Conservation (phyloP, 2,797 vertebrate genomes). For the Cephalopachus bancanus region DNA sequence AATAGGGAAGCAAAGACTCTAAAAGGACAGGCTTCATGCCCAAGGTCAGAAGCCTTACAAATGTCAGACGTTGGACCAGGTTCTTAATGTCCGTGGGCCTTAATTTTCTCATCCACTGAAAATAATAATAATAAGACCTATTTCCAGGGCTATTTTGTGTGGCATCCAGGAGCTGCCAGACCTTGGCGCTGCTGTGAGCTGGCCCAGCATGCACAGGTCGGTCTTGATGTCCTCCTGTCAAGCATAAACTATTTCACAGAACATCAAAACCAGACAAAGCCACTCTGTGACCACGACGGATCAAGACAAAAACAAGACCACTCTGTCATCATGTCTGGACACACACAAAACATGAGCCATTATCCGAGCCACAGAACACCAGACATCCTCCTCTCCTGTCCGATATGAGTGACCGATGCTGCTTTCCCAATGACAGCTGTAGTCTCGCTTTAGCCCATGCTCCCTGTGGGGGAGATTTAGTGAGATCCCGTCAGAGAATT, state of each 20-base stretch:
- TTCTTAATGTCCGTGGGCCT: background rate
- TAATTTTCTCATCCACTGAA: background rate
- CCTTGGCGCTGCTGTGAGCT: background rate
- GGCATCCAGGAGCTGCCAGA: background rate
- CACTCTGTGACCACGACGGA: background rate
- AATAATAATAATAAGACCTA: background rate
- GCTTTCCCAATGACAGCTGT: background rate
- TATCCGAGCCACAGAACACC: constrained; percentile 8
- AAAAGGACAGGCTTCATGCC: background rate
- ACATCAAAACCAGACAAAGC: background rate
- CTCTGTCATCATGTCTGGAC: background rate
- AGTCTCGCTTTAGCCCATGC: background rate
- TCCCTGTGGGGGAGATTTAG: background rate
- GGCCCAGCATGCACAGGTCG: background rate
- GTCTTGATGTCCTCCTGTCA: background rate
- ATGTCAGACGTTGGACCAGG: background rate
- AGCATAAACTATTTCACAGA: background rate
- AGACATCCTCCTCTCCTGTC: background rate
- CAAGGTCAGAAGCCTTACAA: background rate
- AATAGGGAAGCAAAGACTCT: background rate
- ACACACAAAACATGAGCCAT: background rate
- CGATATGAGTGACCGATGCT: background rate
- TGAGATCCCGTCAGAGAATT: background rate
- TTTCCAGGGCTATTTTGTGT: background rate
- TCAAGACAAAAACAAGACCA: constrained; percentile 6